phyloP scores from a whole-genome alignment of 2,888 invertebrate species.

The Brenthis ino region DNA sequence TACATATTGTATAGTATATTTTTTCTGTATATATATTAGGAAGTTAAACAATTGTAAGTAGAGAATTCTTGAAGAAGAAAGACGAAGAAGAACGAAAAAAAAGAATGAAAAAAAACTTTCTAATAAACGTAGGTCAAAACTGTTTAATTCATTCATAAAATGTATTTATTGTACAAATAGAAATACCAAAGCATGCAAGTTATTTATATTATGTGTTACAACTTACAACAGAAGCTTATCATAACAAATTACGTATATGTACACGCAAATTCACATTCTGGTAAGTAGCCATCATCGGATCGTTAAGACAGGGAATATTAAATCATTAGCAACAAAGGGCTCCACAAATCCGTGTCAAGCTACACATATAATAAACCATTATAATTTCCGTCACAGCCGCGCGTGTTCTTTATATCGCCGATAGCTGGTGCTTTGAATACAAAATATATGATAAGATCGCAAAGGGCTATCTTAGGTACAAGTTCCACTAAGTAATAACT shows the following conservation, averaged over 20 bases:
- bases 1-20: no score
- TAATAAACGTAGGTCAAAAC: no score
- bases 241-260: not conserved
- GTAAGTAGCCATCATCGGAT: conserved; percentile 20
- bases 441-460: conserved; percentile 67
- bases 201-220: not conserved
- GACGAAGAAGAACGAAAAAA: no score
- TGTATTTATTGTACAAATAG: not conserved
- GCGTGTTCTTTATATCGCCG: conserved; percentile 68
- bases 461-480: conserved; percentile 46
- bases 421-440: conserved; percentile 62
- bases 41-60: no score
- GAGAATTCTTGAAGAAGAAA: no score
- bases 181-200: not conserved
- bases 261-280: conserved; percentile 8
- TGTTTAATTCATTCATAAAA: no score
- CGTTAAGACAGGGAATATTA: conserved; percentile 33
- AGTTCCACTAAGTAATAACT: not conserved
- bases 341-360: conserved; percentile 56
- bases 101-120: no score
- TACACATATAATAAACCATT: conserved; percentile 48
- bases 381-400: conserved; percentile 71
- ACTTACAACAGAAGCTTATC: not conserved
- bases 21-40: no score
- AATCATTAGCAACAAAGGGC: conserved; percentile 51